Evolutionary conservation across 2,113 vertebrate species (phyloP).

Genomic region (Thryonomys swinderianus): DNA sequence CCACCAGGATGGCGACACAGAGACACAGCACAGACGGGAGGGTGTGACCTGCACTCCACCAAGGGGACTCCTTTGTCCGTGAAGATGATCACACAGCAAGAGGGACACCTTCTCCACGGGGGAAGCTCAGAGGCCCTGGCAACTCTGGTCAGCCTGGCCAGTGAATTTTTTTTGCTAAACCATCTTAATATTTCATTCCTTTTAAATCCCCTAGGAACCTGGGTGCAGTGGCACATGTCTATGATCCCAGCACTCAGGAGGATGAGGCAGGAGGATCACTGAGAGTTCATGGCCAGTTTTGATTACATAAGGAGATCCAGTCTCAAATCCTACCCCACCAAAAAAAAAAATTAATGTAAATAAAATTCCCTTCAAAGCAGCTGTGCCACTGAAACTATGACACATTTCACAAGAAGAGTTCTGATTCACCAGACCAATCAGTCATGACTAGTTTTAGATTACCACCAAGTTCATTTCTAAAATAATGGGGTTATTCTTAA

Average conservation of each 20-base stretch:
- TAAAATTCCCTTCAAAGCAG: neutral
- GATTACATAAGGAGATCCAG: neutral
- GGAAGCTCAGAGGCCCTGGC: neutral
- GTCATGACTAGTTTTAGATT: neutral
- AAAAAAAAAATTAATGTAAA: neutral
- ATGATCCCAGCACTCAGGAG: neutral
- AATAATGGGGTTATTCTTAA: neutral
- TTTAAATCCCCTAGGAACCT: neutral
- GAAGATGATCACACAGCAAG: neutral
- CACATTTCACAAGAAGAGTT: neutral
- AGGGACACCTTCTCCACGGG: neutral
- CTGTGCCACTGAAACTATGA: neutral
- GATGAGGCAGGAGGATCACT: neutral
- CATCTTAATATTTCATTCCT: neutral
- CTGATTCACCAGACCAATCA: neutral
- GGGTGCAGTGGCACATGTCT: neutral
- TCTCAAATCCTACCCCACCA: neutral
- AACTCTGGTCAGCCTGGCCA: neutral
- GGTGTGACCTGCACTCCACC: neutral
- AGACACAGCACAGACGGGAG: neutral
- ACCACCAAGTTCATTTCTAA: conserved; percentile 5
- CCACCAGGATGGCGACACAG: neutral
- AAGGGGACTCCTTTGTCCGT: neutral
- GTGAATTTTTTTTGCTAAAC: neutral
- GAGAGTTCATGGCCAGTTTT: neutral